phyloP scores from a whole-genome alignment of 2,888 invertebrate species.

The Leptura quadrifasciata region DNA sequence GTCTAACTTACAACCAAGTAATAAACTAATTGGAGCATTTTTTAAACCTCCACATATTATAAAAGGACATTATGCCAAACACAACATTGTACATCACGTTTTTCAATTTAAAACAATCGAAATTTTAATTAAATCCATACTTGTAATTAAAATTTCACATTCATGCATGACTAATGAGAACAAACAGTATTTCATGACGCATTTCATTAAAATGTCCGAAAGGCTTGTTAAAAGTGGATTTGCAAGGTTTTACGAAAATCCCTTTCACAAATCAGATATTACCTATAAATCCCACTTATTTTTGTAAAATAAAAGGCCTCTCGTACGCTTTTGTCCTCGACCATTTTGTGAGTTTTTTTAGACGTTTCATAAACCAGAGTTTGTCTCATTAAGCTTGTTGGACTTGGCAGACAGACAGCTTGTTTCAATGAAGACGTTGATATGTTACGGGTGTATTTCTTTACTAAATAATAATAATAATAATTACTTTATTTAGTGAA shows the following conservation, averaged over 20 bases:
- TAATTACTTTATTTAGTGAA: too few species aligned
- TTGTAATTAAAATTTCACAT: conserved; percentile 22
- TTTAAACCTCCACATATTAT: neutral
- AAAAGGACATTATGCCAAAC: conserved; percentile 1
- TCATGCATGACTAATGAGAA: conserved; percentile 26
- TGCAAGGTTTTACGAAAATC: conserved; percentile 24
- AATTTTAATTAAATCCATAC: conserved; percentile 25
- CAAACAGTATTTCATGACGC: conserved; percentile 16
- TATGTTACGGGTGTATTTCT: too few species aligned
- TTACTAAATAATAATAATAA: too few species aligned
- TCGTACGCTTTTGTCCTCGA: neutral
- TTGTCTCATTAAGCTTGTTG: too few species aligned
- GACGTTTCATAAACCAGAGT: too few species aligned
- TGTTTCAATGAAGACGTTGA: too few species aligned
- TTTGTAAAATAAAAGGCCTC: neutral
- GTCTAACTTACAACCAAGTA: neutral
- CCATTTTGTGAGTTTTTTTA: neutral
- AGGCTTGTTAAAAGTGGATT: conserved; percentile 26
- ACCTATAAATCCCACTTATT: conserved; percentile 21
- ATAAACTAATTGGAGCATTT: conserved; percentile 1
- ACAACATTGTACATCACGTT: conserved; percentile 9
- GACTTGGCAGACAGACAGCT: too few species aligned
- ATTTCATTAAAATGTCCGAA: conserved; percentile 20
- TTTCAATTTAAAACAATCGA: neutral
- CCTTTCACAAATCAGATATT: conserved; percentile 14